These are phyloP conservation scores for Serilophus lunatus DNA, from an alignment of 2,113 vertebrate species.

Conservation along the genomic window DNA sequence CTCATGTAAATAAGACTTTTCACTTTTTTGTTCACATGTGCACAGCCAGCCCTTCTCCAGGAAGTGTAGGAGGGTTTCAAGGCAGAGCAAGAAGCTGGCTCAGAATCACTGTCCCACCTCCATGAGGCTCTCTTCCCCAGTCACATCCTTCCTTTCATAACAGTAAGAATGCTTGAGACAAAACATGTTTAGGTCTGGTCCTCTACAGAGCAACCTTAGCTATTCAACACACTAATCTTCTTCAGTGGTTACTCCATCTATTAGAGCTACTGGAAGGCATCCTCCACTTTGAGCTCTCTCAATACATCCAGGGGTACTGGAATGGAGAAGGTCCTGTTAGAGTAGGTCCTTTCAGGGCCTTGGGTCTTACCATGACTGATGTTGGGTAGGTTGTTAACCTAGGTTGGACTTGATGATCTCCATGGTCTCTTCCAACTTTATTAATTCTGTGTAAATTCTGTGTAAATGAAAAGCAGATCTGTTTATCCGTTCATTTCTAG, in stretches of 20 bases:
- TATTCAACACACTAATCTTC: too few species aligned
- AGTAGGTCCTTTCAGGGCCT: background rate
- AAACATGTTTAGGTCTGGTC: background rate
- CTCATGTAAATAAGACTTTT: background rate
- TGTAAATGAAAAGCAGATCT: background rate
- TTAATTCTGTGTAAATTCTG: too few species aligned
- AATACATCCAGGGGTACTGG: background rate
- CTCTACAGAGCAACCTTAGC: background rate
- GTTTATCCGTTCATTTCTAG: background rate
- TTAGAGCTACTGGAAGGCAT: fast-evolving
- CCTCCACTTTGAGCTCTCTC: background rate
- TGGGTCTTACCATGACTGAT: background rate
- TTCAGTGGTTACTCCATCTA: background rate
- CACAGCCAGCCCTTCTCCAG: background rate
- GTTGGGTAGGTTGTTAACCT: too few species aligned
- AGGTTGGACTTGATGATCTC: too few species aligned
- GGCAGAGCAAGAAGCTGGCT: background rate
- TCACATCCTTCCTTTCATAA: background rate
- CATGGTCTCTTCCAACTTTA: too few species aligned
- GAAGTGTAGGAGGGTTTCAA: background rate
- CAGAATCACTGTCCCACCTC: background rate
- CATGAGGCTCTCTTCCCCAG: background rate
- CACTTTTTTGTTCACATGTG: background rate
- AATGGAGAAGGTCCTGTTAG: background rate
- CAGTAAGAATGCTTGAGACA: background rate